Conservation (phyloP, 2,113 vertebrate genomes). For the Poecilia latipinna region DNA sequence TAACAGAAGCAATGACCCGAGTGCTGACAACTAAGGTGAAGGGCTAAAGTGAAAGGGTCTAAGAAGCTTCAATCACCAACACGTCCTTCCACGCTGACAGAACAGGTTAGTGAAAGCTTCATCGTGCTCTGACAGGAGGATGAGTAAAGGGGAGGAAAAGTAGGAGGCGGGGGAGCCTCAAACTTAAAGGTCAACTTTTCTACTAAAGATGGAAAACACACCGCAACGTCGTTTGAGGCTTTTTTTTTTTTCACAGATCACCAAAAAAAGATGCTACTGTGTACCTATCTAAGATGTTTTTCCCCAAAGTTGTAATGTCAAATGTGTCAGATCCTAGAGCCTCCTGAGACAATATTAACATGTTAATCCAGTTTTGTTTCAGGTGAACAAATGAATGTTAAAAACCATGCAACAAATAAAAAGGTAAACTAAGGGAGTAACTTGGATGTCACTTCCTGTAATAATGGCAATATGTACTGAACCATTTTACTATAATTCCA, state of each 20-base stretch:
- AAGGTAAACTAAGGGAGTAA: no score
- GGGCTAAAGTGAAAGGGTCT: slow-evolving; percentile 48
- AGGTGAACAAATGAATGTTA: no score
- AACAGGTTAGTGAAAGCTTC: slow-evolving; percentile 77
- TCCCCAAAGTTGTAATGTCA: neutral
- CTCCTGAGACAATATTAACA: no score
- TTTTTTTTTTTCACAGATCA: slow-evolving; percentile 62
- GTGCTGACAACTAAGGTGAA: slow-evolving; percentile 55
- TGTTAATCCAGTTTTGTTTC: no score
- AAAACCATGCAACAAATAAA: no score
- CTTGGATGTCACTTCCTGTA: neutral
- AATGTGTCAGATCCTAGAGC: slow-evolving; percentile 5
- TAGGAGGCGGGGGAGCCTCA: slow-evolving; percentile 44
- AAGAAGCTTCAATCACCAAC: slow-evolving; percentile 66
- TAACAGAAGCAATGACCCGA: slow-evolving; percentile 11
- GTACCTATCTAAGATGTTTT: slow-evolving; percentile 4
- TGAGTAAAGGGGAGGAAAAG: slow-evolving; percentile 45
- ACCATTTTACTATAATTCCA: neutral
- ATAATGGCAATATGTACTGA: neutral
- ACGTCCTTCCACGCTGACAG: slow-evolving; percentile 71
- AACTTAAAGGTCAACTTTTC: slow-evolving; percentile 84
- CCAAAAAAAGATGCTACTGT: slow-evolving; percentile 52
- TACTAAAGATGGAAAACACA: slow-evolving; percentile 79
- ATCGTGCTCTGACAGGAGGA: slow-evolving; percentile 83
- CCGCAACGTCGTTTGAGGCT: slow-evolving; percentile 76